Percentiles rank a stretch among this genome's conserved stretches.
Conservation (phyloP, 2,888 invertebrate genomes). For the Chymomyza amoena region DNA sequence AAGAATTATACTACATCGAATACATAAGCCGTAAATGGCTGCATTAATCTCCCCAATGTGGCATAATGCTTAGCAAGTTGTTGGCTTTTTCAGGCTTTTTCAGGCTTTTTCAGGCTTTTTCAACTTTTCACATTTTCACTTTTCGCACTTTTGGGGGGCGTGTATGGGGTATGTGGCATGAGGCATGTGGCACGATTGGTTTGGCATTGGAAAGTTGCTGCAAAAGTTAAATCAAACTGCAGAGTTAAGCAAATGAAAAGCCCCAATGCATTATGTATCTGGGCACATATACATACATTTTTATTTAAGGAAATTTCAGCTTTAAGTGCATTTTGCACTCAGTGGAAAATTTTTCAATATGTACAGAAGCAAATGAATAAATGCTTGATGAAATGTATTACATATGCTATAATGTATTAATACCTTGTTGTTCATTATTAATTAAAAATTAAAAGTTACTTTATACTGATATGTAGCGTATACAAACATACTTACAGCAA, state of each 20-base stretch:
- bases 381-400: constrained; percentile 3
- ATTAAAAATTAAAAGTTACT: constrained; percentile 49
- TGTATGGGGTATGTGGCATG: background rate
- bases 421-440: constrained; percentile 34
- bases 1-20: background rate
- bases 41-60: constrained; percentile 42
- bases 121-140: background rate
- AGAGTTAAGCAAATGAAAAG: background rate
- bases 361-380: constrained; percentile 24
- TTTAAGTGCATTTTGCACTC: background rate
- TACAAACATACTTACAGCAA: background rate
- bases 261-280: background rate
- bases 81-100: constrained; percentile 24
- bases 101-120: constrained; percentile 25
- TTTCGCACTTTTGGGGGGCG: background rate
- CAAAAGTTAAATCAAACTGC: background rate
- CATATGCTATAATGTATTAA: background rate
- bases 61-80: constrained; percentile 2
- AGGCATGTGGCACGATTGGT: background rate
- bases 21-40: constrained; percentile 58
- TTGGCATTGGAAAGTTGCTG: background rate
- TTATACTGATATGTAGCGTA: background rate
- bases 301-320: background rate
- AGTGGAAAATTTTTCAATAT: constrained; percentile 18
- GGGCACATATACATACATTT: background rate